Evolutionary conservation across 2,113 vertebrate genomes (phyloP), one percentile per base, ranked within the genome.

Genomic region (Oncorhynchus nerka): DNA sequence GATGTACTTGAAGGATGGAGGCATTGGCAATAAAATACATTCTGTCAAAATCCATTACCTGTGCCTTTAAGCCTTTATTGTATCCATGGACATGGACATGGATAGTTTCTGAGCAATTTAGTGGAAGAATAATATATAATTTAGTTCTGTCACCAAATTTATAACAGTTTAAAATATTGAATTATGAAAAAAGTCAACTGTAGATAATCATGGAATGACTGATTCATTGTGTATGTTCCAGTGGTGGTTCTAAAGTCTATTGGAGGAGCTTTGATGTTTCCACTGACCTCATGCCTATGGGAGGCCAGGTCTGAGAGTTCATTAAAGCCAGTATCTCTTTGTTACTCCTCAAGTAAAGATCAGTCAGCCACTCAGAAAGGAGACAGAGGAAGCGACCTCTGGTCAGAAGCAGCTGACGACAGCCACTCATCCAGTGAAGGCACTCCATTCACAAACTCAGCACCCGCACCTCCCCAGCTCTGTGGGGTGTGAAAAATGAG

Each of bases 401-500:
- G 73, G 45, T 49, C 61, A 70, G 57, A 32, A 8, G 57, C 72
- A 74, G 68, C n/a, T 79, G 73, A 75, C 15, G 4, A 26, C 39
- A 68, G 72, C 51, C 67, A 6, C 26, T 74, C 24, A 64, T n/a
- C 24, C 39, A 48, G 61, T 30, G 48, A 30, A 73, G 74, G 45
- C 22, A 24, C 16, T 20, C n/a, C 71, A 69, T 73, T 74, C 24
- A 30, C 45, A 9, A 34, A 26, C 55, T 20, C 64, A 19, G 39
- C 5, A 32, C 59, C 61, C 4, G 32, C 11, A 13, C 73, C 28
- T 49, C 64, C 59, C 73, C 73, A 20, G 61, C 55, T 62, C 45
- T 6, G 34, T 22, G 49, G 68, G 57, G 73, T 70, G 61, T 39
- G 73, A 75, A 51, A 79, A 55, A 79, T 66, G 67, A 70, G 57